Conservation (phyloP, 1,140 invertebrate species). For the Micrasema longulum region DNA sequence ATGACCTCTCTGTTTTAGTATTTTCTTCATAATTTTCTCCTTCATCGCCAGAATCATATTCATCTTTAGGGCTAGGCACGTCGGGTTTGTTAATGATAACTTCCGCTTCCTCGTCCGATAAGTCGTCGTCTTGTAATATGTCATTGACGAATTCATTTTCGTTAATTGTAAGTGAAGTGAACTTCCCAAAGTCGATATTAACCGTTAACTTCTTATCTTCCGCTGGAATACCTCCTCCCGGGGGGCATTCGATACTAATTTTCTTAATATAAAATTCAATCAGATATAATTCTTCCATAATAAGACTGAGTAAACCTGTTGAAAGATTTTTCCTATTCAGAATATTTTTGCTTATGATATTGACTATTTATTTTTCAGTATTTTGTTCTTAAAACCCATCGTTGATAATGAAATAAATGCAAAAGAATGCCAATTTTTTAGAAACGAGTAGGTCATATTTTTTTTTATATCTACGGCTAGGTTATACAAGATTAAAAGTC, state of each 20-base stretch:
- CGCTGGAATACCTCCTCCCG: not conserved
- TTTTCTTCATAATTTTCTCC: slow-evolving; percentile 11
- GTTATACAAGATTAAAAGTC: too few relatives aligned
- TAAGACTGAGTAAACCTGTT: slow-evolving; percentile 26
- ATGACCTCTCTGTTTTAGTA: slow-evolving; percentile 15
- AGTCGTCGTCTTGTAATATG: slow-evolving; percentile 1
- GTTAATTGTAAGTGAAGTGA: slow-evolving; percentile 19
- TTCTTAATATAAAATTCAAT: slow-evolving; percentile 37
- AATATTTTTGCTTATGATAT: too few relatives aligned
- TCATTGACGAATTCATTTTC: slow-evolving; percentile 30
- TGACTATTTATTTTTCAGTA: too few relatives aligned
- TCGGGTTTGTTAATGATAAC: not conserved
- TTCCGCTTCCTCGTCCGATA: slow-evolving; percentile 17
- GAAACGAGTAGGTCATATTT: too few relatives aligned
- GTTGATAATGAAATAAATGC: too few relatives aligned
- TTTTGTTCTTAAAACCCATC: too few relatives aligned
- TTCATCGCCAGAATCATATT: not conserved
- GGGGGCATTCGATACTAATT: slow-evolving; percentile 12
- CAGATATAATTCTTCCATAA: slow-evolving; percentile 38
- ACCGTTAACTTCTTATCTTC: slow-evolving; percentile 36
- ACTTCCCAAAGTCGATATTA: slow-evolving; percentile 35
- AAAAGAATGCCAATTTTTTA: too few relatives aligned
- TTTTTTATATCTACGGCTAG: too few relatives aligned
- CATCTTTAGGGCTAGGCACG: not conserved
- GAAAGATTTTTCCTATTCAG: slow-evolving; percentile 33